These are phyloP conservation scores for Tetropium fuscum DNA, from an alignment of 2,888 invertebrate species.

Conservation along the genomic window DNA sequence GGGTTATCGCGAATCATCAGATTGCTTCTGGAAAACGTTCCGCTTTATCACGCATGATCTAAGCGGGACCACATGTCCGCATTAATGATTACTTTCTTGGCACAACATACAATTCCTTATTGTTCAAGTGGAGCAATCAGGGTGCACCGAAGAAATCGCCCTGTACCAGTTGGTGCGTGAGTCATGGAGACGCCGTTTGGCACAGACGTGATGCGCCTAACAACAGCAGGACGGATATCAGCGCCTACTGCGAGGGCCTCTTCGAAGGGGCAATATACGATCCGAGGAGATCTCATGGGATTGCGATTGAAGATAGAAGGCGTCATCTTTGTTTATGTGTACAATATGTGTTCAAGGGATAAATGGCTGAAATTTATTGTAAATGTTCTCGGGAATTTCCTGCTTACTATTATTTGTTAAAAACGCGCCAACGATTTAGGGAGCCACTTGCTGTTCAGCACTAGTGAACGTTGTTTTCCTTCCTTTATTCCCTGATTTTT, in stretches of 20 bases:
- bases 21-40: conserved; percentile 37
- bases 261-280: conserved; percentile 44
- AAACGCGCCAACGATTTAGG: too few species aligned
- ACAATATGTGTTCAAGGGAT: conserved; percentile 43
- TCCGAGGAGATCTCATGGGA: conserved; percentile 42
- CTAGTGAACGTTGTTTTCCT: too few species aligned
- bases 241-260: conserved; percentile 31
- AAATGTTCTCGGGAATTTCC: conserved; percentile 19
- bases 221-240: conserved; percentile 39
- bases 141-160: conserved; percentile 16
- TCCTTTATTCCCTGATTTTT: too few species aligned
- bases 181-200: conserved; percentile 68
- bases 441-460: too few species aligned
- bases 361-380: conserved; percentile 38
- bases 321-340: conserved; percentile 45
- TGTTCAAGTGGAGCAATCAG: conserved; percentile 26
- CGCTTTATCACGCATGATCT: conserved; percentile 47
- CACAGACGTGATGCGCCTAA: conserved; percentile 62
- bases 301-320: conserved; percentile 37
- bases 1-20: conserved; percentile 29
- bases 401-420: conserved; percentile 7
- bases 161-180: conserved; percentile 25
- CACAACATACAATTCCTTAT: conserved; percentile 45
- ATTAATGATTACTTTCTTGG: conserved; percentile 57
- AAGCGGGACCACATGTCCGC: conserved; percentile 37